Conservation (phyloP, 2,888 invertebrate species). For the Nasonia oneida region DNA sequence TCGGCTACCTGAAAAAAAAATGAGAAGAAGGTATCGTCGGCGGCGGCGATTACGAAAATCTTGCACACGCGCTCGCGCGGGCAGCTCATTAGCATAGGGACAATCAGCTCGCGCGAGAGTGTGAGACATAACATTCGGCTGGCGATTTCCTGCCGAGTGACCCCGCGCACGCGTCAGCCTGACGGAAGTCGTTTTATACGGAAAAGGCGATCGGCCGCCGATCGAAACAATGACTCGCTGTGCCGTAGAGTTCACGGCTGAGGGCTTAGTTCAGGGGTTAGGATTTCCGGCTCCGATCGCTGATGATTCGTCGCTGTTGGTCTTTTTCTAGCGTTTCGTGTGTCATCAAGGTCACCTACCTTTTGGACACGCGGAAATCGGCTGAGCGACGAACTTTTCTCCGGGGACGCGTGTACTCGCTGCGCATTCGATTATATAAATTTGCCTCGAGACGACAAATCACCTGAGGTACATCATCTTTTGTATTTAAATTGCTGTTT, state of each 20-base stretch:
- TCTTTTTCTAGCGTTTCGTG: constrained; percentile 6
- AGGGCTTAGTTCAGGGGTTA: constrained; percentile 74
- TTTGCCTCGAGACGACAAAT: not conserved
- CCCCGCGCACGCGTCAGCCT: constrained; percentile 68
- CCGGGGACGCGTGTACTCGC: not conserved
- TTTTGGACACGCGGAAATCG: constrained; percentile 20
- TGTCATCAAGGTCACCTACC: constrained; percentile 31
- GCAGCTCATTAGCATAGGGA: constrained; percentile 75
- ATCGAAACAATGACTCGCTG: constrained; percentile 38
- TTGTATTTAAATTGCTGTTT: not conserved
- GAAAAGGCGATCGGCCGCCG: constrained; percentile 70
- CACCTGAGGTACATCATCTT: not conserved
- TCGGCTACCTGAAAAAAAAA: not conserved
- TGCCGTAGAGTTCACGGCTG: constrained; percentile 73
- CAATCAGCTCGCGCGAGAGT: constrained; percentile 71
- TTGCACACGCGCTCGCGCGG: constrained; percentile 52
- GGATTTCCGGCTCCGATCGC: constrained; percentile 70
- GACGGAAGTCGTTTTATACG: constrained; percentile 74
- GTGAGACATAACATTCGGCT: constrained; percentile 74
- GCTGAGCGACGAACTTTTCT: not conserved
- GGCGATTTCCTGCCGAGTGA: constrained; percentile 77
- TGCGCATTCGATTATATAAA: not conserved
- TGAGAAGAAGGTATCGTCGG: not conserved
- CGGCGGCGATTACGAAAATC: constrained; percentile 50
- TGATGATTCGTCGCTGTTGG: constrained; percentile 29